A percentile compares a stretch with the other conserved stretches of the same genome.
phyloP scores from a whole-genome alignment of 2,113 vertebrate species.

The Tonatia bakeri region DNA sequence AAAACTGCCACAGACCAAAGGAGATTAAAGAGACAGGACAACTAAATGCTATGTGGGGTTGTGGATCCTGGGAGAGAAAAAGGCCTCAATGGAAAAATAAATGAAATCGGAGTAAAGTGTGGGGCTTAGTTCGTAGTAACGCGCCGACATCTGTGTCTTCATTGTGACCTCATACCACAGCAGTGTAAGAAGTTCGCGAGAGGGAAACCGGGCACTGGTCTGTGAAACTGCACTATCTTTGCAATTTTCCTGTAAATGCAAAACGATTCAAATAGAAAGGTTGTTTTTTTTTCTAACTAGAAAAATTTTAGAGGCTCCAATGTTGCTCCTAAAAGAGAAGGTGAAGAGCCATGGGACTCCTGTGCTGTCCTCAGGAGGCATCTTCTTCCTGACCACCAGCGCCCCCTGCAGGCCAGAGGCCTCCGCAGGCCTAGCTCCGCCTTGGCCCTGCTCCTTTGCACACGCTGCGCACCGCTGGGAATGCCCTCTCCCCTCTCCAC shows the following conservation, averaged over 20 bases:
- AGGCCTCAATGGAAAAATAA: not conserved
- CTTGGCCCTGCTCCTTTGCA: not conserved
- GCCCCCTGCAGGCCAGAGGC: not conserved
- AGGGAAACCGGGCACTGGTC: accelerated
- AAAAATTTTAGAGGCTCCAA: not conserved
- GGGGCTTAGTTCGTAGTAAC: accelerated
- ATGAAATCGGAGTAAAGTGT: not conserved
- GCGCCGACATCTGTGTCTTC: accelerated
- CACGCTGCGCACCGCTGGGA: not conserved
- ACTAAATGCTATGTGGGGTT: accelerated
- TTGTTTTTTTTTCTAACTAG: not conserved
- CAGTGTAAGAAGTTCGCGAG: accelerated
- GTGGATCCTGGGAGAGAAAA: not conserved
- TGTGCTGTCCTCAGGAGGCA: accelerated
- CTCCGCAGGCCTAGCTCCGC: not conserved
- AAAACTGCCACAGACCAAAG: not conserved
- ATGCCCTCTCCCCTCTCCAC: not conserved
- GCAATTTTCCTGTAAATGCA: not conserved
- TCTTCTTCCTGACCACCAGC: accelerated
- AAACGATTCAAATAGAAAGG: not conserved
- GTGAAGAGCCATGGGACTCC: accelerated
- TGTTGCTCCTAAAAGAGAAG: not conserved
- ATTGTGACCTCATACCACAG: accelerated
- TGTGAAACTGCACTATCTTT: accelerated
- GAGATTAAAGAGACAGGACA: not conserved